phyloP scores from a whole-genome alignment of 1,140 invertebrate genomes.

The Eulimnadia texana region DNA sequence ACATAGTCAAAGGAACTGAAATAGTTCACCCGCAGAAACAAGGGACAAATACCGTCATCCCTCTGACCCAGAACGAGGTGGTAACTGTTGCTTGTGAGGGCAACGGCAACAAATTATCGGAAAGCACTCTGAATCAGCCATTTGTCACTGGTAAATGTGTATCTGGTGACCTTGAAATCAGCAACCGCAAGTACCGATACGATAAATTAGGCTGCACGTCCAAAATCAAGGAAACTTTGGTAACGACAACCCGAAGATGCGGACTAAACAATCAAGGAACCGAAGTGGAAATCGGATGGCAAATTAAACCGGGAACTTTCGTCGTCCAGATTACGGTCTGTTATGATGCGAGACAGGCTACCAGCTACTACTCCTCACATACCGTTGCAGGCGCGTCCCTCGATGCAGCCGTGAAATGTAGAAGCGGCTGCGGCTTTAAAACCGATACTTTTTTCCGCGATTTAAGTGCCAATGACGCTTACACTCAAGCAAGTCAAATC shows the following conservation, averaged over 20 bases:
- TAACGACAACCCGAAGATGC: background rate
- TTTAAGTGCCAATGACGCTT: no score
- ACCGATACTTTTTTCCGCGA: no score
- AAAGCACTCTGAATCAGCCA: background rate
- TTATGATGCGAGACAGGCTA: background rate
- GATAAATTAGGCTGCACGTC: background rate
- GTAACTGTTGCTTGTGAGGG: slow-evolving; percentile 14
- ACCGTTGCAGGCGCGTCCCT: background rate
- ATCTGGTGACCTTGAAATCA: background rate
- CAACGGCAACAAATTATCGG: background rate
- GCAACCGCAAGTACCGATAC: background rate
- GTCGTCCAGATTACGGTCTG: background rate
- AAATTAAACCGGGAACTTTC: background rate
- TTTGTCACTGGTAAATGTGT: background rate
- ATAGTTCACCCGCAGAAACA: no score
- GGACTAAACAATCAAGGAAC: background rate
- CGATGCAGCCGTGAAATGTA: no score
- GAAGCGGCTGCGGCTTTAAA: no score
- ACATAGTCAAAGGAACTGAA: no score
- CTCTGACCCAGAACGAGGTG: no score
- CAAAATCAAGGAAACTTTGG: slow-evolving; percentile 5
- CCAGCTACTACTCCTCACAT: background rate
- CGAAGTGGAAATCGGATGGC: background rate
- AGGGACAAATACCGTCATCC: no score
- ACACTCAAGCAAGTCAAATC: no score